Base-by-base conservation (phyloP, 2,113 vertebrate genomes). In the Empidonax alnorum region DNA sequence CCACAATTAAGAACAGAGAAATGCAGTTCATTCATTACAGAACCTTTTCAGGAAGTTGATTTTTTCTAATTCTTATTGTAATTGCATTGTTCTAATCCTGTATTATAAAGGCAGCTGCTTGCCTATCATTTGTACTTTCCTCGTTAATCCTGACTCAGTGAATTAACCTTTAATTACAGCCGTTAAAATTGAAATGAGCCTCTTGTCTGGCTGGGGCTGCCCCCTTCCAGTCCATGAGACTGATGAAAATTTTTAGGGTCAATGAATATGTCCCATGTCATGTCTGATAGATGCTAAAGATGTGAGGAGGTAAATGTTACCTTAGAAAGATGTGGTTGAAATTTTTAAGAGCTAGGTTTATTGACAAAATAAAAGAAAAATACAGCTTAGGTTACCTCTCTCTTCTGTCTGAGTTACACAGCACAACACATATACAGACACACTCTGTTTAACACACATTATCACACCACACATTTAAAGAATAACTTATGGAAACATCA, bases 101-200 rank as follows among this genome's bases (percentile, higher is more conserved):
- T 98, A 98, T 98, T 98, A 97, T 97, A 98, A 98, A 99, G 98
- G 98, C 98, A 99, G 98, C 98, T 98, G 98, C 98, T 99, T 98
- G 98, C 98, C 99, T 98, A 99, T 99, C 99, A 99, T 99, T 98
- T 98, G 98, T 98, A 98, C 99, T 98, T 99, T 98, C 98, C 98
- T 99, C 98, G 98, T 99, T 99, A 99, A 99, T 99, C 98, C 98
- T 98, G 98, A 99, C 99, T 99, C 99, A 98, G 97, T 98, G 98
- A 99, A 99, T 99, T 99, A 99, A 99, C 99, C 99, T 98, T 99
- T 98, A 99, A 98, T 99, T 99, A 99, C 97, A 98, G 98, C 98
- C 97, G 98, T 98, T 98, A 98, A 99, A 99, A 99, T 99, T 98
- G 98, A 99, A 99, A 99, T 98, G 98, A 99, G 98, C 97, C 97